Conservation (phyloP, 2,888 invertebrate genomes). For the Cloeon dipterum region DNA sequence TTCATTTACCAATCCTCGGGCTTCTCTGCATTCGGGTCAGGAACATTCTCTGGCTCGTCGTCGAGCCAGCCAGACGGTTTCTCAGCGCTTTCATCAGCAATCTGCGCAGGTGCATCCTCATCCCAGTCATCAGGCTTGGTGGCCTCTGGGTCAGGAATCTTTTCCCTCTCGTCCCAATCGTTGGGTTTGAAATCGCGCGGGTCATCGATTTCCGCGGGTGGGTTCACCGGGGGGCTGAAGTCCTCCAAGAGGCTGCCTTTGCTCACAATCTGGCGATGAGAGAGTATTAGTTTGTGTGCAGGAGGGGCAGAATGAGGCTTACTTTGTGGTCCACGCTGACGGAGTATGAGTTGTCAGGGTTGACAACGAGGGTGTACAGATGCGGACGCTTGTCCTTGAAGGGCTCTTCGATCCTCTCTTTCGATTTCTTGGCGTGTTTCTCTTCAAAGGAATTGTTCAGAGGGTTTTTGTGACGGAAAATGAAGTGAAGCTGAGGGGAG, state of each 20-base stretch:
- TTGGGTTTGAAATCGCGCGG: constrained; percentile 57
- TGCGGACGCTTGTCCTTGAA: constrained; percentile 88
- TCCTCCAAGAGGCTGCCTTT: constrained; percentile 72
- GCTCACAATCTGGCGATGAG: constrained; percentile 32
- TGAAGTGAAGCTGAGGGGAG: constrained; percentile 43
- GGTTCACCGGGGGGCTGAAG: constrained; percentile 84
- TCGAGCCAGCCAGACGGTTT: constrained; percentile 88
- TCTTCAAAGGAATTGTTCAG: constrained; percentile 73
- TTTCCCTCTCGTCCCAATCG: constrained; percentile 92
- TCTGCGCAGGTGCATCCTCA: constrained; percentile 76
- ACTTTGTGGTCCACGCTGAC: constrained; percentile 59
- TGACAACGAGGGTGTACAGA: constrained; percentile 54
- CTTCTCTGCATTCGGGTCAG: constrained; percentile 67
- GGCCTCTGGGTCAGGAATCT: constrained; percentile 73
- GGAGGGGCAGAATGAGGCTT: no score
- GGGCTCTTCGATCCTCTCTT: constrained; percentile 56
- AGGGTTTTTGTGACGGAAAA: constrained; percentile 90
- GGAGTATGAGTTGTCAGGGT: constrained; percentile 57
- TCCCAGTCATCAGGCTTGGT: constrained; percentile 93
- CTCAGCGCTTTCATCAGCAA: constrained; percentile 59
- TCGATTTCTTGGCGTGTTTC: constrained; percentile 88
- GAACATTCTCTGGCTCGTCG: constrained; percentile 62
- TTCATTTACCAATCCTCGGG: constrained; percentile 74
- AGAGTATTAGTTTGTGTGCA: neutral
- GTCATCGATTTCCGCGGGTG: constrained; percentile 84